Evolutionary conservation across 2,888 invertebrate genomes (phyloP), one percentile per base, ranked within the genome.

Genomic region (Volucella inanis): DNA sequence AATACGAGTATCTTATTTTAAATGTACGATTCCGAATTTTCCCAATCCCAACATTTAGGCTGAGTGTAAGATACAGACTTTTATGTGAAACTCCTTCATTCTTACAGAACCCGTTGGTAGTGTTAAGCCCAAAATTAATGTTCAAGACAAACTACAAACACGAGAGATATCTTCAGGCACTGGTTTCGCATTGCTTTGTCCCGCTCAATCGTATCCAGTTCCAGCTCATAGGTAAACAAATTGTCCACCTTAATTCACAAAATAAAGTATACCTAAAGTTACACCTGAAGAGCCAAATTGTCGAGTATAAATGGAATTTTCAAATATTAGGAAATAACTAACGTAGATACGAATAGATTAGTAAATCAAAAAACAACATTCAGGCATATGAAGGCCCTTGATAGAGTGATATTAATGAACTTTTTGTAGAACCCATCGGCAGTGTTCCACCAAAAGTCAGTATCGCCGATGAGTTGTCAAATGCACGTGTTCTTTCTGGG

Each of bases 161-260:
- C 90, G 94, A 93, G 91, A 91, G 87, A 89, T 90, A 88, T 90
- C 92, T 87, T 89, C 92, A 88, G 92, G 92, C 87, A 90, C 90
- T 88, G 94, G 93, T 90, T 93, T 95, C 88, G 94, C 95, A 57
- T 90, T 96, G 87, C 92, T 95, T 88, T 96, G 96, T 92, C 95
- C 95, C 77, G 95, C 96, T 18, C 96, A 96, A 92, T 95, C 95
- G 38, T 96, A 94, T 92, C 96, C 96, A 83, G 94, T 95, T 90
- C 95, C 96, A 89, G 92, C 94, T 87, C 94, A 94, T 94, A 95
- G 95, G 95, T 96, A 82, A 70, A 68, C 14, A n/a, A 11, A 8
- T 43, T 65, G 8, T n/a, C 18, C 22, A 12, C 1, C 94, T 93
- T 87, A 70, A 18, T 54, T 31, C 6, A 0, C 6, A 4, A 6